phyloP scores from a whole-genome alignment of 1,140 invertebrate species.

The Triops longicaudatus region DNA sequence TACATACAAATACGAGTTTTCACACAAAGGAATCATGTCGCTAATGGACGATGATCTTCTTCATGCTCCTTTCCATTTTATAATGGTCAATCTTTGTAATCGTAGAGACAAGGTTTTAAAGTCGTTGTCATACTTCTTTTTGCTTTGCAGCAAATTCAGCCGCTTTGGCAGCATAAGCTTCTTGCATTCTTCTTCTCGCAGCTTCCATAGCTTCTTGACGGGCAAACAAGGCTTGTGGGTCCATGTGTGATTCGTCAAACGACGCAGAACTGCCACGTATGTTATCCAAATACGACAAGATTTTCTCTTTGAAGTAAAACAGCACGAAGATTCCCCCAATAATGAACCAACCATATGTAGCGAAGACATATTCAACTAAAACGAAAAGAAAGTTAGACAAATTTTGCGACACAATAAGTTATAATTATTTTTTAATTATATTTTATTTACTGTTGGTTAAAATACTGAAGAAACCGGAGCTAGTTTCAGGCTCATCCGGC shows the following conservation, averaged over 20 bases:
- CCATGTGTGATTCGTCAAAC: neutral
- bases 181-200: conserved; percentile 23
- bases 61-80: too few relatives aligned
- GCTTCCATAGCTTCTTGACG: conserved; percentile 20
- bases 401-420: too few relatives aligned
- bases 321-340: neutral
- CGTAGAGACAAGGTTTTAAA: neutral
- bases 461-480: neutral
- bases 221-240: conserved; percentile 12
- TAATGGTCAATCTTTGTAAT: too few relatives aligned
- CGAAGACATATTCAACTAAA: neutral
- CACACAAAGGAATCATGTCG: neutral
- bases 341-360: neutral
- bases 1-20: too few relatives aligned
- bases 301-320: neutral
- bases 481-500: neutral
- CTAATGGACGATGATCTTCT: too few relatives aligned
- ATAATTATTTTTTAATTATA: too few relatives aligned
- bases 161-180: conserved; percentile 19
- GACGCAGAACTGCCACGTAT: too few relatives aligned
- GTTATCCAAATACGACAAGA: neutral
- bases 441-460: neutral
- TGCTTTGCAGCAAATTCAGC: conserved; percentile 15
- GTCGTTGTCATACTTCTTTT: neutral
- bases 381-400: neutral